Evolutionary conservation across 2,797 vertebrate genomes (phyloP).

Genomic region (Coendou prehensilis): DNA sequence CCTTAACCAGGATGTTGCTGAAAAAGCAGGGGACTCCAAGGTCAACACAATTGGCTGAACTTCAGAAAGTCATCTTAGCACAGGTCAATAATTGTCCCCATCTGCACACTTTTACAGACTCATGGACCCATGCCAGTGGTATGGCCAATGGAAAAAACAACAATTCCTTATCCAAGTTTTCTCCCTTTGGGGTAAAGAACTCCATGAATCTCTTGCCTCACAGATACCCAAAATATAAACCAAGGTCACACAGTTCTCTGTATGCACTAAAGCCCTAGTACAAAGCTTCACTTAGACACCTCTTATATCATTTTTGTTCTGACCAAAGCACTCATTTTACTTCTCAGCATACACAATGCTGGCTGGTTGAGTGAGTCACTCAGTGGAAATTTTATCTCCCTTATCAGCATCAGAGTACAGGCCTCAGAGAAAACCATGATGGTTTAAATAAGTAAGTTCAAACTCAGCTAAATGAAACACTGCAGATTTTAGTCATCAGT

Average conservation of each 20-base stretch:
- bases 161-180: not conserved
- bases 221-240: not conserved
- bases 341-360: not conserved
- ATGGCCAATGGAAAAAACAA: not conserved
- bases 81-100: not conserved
- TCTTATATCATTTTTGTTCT: not conserved
- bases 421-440: constrained; percentile 33
- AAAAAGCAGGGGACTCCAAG: not conserved
- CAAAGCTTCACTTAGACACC: not conserved
- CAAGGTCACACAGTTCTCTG: not conserved
- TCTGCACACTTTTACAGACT: not conserved
- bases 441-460: constrained; percentile 26
- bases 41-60: not conserved
- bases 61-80: not conserved
- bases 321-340: not conserved
- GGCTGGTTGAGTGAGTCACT: not conserved
- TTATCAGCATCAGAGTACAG: not conserved
- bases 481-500: constrained; percentile 12
- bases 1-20: not conserved
- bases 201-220: not conserved
- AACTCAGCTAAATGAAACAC: constrained; percentile 60
- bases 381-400: not conserved
- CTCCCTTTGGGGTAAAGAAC: not conserved
- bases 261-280: not conserved
- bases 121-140: not conserved